Percentiles rank a stretch among this genome's conserved stretches.
Conservation (phyloP, 2,797 vertebrate species). For the Alfaro cultratus region DNA sequence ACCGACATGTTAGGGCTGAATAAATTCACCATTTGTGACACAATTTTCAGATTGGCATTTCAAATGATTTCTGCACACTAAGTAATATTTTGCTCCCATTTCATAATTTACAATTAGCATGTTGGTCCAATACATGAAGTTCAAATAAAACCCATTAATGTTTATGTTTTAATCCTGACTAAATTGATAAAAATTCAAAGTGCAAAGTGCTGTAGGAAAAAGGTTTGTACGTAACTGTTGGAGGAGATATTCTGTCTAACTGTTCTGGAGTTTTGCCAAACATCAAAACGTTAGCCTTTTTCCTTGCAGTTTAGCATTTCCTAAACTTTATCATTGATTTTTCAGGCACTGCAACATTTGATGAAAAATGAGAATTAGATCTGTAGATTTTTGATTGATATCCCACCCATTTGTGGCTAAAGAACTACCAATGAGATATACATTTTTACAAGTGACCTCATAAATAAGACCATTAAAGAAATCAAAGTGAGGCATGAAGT, state of each 20-base stretch:
- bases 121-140: neutral
- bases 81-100: neutral
- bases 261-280: slow-evolving; percentile 39
- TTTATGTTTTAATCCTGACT: neutral
- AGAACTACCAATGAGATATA: slow-evolving; percentile 52
- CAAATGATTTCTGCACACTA: neutral
- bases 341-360: slow-evolving; percentile 37
- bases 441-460: slow-evolving; percentile 55
- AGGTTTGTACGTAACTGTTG: slow-evolving; percentile 3
- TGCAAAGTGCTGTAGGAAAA: neutral
- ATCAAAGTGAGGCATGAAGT: slow-evolving; percentile 76
- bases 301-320: slow-evolving; percentile 59
- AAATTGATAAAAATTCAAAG: neutral
- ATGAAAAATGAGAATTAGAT: slow-evolving; percentile 70
- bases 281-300: slow-evolving; percentile 56
- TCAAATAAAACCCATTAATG: neutral
- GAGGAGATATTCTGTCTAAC: slow-evolving; percentile 3
- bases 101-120: neutral
- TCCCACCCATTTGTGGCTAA: slow-evolving; percentile 41
- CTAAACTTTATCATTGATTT: slow-evolving; percentile 75
- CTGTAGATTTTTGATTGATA: slow-evolving; percentile 71
- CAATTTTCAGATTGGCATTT: neutral
- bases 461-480: slow-evolving; percentile 79
- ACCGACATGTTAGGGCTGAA: neutral
- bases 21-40: neutral